Percentiles rank a stretch among this genome's conserved stretches.
Evolutionary conservation across 2,888 invertebrate species (phyloP).

Genomic region (Xylota segnis): DNA sequence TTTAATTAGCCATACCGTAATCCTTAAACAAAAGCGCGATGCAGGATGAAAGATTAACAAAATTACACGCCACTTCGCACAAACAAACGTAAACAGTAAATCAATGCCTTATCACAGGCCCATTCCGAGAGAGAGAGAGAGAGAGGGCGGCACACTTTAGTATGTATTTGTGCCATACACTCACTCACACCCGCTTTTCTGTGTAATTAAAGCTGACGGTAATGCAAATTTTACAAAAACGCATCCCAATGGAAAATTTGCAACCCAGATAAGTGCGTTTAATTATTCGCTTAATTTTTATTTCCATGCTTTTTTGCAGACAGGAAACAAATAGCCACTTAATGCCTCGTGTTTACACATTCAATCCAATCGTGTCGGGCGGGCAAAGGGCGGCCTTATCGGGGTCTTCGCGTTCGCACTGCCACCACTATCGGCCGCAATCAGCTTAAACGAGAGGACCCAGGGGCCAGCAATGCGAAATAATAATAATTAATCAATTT

Average conservation of each 20-base stretch:
- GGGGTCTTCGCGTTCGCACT: constrained; percentile 38
- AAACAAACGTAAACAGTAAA: constrained; percentile 16
- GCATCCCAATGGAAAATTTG: constrained; percentile 53
- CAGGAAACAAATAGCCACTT: constrained; percentile 72
- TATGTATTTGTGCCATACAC: constrained; percentile 5
- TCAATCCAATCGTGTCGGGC: constrained; percentile 37
- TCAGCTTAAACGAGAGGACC: constrained; percentile 66
- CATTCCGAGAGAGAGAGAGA: background rate
- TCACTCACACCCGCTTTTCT: background rate
- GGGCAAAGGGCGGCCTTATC: constrained; percentile 54
- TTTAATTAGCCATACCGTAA: background rate
- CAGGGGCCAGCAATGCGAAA: constrained; percentile 57
- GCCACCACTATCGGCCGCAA: constrained; percentile 60
- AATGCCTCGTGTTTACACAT: constrained; percentile 67
- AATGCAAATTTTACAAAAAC: constrained; percentile 54
- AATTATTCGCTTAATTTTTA: constrained; percentile 68
- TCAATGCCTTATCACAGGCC: constrained; percentile 4
- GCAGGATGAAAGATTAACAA: background rate
- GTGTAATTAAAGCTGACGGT: constrained; percentile 25
- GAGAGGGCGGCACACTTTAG: background rate
- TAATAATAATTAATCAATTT: constrained; percentile 76
- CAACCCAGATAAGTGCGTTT: constrained; percentile 67
- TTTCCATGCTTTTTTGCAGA: constrained; percentile 37
- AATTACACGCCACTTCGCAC: background rate
- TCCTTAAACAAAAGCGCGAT: background rate